Percentiles rank a stretch among this genome's conserved stretches.
Evolutionary conservation across 1,140 invertebrate species (phyloP).

Genomic region (Anoplolepis gracilipes): DNA sequence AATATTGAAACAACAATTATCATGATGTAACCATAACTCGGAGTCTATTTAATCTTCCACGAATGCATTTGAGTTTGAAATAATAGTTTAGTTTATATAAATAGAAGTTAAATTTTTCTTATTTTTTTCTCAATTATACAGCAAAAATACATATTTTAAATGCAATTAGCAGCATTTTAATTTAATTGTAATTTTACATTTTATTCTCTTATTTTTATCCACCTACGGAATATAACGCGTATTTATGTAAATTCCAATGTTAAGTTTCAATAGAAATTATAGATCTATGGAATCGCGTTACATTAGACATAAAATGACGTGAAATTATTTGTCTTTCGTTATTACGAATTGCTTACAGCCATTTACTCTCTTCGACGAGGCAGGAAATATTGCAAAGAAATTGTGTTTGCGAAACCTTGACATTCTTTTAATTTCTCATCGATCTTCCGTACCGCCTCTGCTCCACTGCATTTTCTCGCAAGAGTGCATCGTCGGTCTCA

Average conservation of each 20-base stretch:
- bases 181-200: background rate
- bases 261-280: background rate
- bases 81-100: background rate
- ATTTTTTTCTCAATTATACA: background rate
- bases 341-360: conserved; percentile 12
- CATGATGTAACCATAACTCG: background rate
- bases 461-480: background rate
- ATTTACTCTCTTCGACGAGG: background rate
- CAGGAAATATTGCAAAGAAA: conserved; percentile 27
- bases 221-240: background rate
- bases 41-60: background rate
- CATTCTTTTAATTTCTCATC: conserved; percentile 54
- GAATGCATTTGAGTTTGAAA: background rate
- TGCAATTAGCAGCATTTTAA: background rate
- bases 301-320: background rate
- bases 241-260: background rate
- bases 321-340: conserved; percentile 18
- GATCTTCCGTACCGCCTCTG: conserved; percentile 3
- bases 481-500: conserved; percentile 30
- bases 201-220: background rate
- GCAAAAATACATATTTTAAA: background rate
- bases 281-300: background rate
- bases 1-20: background rate
- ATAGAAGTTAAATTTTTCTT: too few species aligned
- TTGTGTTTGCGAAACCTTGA: conserved; percentile 44